Evolutionary conservation across 2,888 invertebrate species (phyloP), one percentile per base, ranked within the genome.

Genomic region (Pimpla rufipes): DNA sequence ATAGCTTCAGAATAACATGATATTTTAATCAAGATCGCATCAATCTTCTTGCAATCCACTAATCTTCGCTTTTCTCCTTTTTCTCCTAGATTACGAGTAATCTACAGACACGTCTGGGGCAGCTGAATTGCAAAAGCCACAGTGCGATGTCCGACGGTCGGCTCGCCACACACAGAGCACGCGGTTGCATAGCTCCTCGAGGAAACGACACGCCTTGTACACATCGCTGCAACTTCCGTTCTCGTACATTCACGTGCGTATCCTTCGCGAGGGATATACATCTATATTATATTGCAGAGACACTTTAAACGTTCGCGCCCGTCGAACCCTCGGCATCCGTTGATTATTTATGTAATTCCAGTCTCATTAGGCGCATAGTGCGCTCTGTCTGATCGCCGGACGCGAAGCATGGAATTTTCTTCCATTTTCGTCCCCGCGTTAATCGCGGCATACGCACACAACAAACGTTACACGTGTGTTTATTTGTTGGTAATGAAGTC

Each of bases 151-250:
- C 57, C 66, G 75, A 66, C 40, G 71, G 66, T 73, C 59, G 66
- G 40, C 16, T 70, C 40, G 16, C 42, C 47, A 29, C 8, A 47
- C 55, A 18, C 16, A 29, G 57, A 29, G 29, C 29, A 5, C 2
- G 29, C 29, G 57, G 71, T 76, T 79, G 66, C 79, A 79, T 59
- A 83, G 62, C 85, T 85, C 84, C 81, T 85, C 84, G 85, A 87
- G 89, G 88, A 89, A 89, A 88, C 87, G 86, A 85, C 86, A 87
- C 85, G 85, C 85, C 87, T 87, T 86, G 85, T 83, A 79, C 70
- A 79, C 83, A 84, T 87, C 83, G 79, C 59, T 88, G 88, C 87
- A 88, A 89, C 87, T 89, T 89, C 89, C 89, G 79, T 79, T 83
- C 57, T 75, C n/a, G 23, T 59, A 73, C 76, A n/a, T n/a, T n/a